phyloP scores from a whole-genome alignment of 2,888 invertebrate species.

The Dolomedes plantarius region DNA sequence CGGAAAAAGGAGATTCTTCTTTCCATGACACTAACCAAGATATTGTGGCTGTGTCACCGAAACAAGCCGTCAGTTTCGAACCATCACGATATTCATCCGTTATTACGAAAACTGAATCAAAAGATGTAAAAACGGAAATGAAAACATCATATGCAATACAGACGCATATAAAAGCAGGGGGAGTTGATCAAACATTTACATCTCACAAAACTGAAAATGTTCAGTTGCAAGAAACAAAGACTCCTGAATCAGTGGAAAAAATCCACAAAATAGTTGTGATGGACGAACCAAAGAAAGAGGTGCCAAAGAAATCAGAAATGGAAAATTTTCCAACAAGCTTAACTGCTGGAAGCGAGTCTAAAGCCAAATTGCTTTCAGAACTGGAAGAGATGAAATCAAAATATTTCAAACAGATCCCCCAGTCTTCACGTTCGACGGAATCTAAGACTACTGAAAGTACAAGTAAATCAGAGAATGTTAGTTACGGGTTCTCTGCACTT shows the following conservation, averaged over 20 bases:
- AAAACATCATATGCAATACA: constrained; percentile 51
- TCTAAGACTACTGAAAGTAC: not conserved
- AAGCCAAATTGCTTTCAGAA: constrained; percentile 40
- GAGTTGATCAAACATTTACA: constrained; percentile 26
- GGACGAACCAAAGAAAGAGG: constrained; percentile 1
- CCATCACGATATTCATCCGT: constrained; percentile 52
- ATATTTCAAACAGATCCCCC: constrained; percentile 5
- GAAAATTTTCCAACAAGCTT: constrained; percentile 20
- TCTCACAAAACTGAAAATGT: constrained; percentile 15
- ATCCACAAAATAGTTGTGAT: constrained; percentile 44
- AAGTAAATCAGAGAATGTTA: constrained; percentile 35
- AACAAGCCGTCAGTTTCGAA: constrained; percentile 26
- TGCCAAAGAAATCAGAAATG: not conserved
- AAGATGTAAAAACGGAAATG: constrained; percentile 47
- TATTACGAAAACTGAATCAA: constrained; percentile 40
- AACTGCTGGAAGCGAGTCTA: not conserved
- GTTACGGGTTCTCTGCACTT: constrained; percentile 38
- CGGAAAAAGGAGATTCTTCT: too few relatives aligned
- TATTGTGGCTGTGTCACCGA: constrained; percentile 43
- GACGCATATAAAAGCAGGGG: constrained; percentile 40
- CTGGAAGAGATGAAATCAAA: constrained; percentile 55
- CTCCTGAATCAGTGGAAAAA: constrained; percentile 27
- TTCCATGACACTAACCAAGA: not conserved
- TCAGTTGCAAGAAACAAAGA: not conserved
- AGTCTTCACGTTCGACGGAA: not conserved